phyloP scores from a whole-genome alignment of 2,113 vertebrate species.

The Actenoides hombroni region DNA sequence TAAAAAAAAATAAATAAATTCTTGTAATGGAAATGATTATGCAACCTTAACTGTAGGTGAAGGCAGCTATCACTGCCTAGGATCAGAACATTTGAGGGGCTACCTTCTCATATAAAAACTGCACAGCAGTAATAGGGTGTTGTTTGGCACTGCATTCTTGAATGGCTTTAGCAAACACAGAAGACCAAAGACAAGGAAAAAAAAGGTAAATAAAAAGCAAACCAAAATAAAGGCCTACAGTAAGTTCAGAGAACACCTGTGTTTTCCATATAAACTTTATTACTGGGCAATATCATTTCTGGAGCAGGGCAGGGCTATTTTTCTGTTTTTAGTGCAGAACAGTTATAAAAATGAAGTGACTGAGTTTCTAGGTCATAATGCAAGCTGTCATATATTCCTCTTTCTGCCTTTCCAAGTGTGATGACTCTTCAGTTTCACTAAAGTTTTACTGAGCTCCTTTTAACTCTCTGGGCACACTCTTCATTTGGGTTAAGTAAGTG shows the following conservation, averaged over 20 bases:
- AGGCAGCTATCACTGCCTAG: background rate
- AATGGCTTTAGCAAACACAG: background rate
- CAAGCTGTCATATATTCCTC: conserved; percentile 21
- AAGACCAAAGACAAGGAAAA: background rate
- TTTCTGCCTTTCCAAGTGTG: background rate
- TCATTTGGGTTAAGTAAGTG: background rate
- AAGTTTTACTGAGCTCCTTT: background rate
- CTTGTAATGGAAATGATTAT: background rate
- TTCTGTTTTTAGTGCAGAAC: background rate
- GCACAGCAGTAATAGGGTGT: background rate
- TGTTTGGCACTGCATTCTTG: background rate
- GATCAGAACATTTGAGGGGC: background rate
- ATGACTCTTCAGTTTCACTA: background rate
- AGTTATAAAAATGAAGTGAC: conserved; percentile 1
- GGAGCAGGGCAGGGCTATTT: background rate
- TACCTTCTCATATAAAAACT: background rate
- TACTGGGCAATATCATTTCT: background rate
- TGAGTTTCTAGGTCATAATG: conserved; percentile 38
- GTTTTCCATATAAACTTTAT: background rate
- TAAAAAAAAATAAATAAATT: background rate
- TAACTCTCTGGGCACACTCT: background rate
- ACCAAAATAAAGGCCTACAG: background rate
- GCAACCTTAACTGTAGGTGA: background rate
- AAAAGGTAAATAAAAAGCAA: background rate
- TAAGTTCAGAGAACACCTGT: background rate